Evolutionary conservation across 2,888 invertebrate species (phyloP), one percentile per base, ranked within the genome.

Genomic region (Nezara viridula): DNA sequence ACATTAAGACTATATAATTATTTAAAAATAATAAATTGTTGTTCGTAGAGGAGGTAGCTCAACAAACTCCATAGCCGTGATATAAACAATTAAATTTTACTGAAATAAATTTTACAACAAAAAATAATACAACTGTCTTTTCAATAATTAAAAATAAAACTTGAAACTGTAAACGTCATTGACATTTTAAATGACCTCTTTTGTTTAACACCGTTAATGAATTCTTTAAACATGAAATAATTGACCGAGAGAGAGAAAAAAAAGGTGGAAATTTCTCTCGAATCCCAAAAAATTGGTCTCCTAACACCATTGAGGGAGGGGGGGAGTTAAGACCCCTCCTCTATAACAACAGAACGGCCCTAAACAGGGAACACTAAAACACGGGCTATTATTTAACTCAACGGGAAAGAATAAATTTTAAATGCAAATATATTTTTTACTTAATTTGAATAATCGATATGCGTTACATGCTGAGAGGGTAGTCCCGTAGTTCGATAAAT

Each of bases 331-430:
- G 32, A 32, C 66, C 21, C 66, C 44, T 44, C 5, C 44, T 10
- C 32, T 66, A 32, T 37, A 66, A 66, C 66, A 66, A 32, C 66
- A 32, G 66, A 66, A 66, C 19, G 66, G 1, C 0, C 66, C 66
- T 66, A 32, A 66, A 66, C 19, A 32, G 66, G 32, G 32, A 7
- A 14, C 66, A 66, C 66, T 66, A 66, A 66, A 66, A 66, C 66
- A 66, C 66, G 32, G 66, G 66, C 66, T 32, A 66, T 66, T 66
- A 66, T 66, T 66, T 66, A 66, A 66, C 32, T 66, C 1, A 66
- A 66, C 66, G 66, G 32, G 66, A 66, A 66, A 66, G 66, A 66
- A 66, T 66, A 66, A 66, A 66, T 66, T 66, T 66, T 66, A 66
- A 66, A 66, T 66, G 66, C 66, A 66, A 66, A 66, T 66, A 66